These are phyloP conservation scores for Spodoptera exigua DNA, from an alignment of 2,888 invertebrate genomes.

Conservation along the genomic window DNA sequence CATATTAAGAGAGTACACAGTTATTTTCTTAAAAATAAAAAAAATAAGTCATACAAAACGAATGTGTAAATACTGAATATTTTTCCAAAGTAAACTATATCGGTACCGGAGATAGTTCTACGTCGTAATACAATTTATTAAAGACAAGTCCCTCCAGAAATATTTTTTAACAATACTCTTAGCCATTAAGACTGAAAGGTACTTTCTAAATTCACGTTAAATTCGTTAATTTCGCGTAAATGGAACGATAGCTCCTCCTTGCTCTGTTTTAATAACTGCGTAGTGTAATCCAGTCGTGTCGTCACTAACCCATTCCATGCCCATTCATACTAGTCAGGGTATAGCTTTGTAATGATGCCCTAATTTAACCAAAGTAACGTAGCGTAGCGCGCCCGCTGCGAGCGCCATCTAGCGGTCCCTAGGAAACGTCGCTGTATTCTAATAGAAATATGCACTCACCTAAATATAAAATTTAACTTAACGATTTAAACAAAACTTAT, in stretches of 20 bases:
- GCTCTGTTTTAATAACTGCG: conserved; percentile 64
- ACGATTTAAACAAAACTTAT: conserved; percentile 73
- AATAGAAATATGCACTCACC: conserved; percentile 70
- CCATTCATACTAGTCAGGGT: conserved; percentile 85
- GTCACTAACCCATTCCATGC: conserved; percentile 84
- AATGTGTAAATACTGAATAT: conserved; percentile 78
- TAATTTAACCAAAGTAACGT: conserved; percentile 65
- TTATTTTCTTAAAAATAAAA: conserved; percentile 76
- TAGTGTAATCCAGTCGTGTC: conserved; percentile 63
- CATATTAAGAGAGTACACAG: conserved; percentile 61
- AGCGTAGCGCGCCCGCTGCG: conserved; percentile 45
- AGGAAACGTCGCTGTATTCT: conserved; percentile 68
- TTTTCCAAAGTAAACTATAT: conserved; percentile 76
- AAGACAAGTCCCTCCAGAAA: conserved; percentile 86
- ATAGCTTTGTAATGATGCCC: conserved; percentile 74
- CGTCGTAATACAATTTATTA: conserved; percentile 76
- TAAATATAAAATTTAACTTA: conserved; percentile 74
- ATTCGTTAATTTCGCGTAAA: conserved; percentile 62
- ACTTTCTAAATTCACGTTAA: conserved; percentile 72
- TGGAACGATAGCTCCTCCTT: conserved; percentile 51
- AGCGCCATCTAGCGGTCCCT: conserved; percentile 61
- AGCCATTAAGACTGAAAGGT: conserved; percentile 87
- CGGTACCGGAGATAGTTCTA: conserved; percentile 76
- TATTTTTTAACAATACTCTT: conserved; percentile 83
- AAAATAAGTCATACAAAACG: conserved; percentile 61